Conservation (phyloP, 2,797 vertebrate genomes). For the Chaunax sp. region DNA sequence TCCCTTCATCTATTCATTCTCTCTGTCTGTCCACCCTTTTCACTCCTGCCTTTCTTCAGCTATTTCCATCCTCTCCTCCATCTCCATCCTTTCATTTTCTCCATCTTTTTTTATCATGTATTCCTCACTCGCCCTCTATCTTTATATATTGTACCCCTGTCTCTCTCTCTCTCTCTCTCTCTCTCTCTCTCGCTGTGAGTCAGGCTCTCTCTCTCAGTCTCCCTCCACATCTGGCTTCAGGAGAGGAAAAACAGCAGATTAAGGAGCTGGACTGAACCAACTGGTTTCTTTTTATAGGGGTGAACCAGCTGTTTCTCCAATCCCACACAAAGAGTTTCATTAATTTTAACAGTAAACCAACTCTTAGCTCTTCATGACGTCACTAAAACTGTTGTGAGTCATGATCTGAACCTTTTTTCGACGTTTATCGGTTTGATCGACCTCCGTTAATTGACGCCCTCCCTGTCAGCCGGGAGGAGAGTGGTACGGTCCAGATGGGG, state of each 20-base stretch:
- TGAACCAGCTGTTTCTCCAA: rapidly evolving
- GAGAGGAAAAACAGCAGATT: slow-evolving; percentile 71
- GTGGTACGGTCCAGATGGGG: slow-evolving; percentile 66
- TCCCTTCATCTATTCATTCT: not conserved
- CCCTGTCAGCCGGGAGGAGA: no score
- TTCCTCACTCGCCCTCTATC: not conserved
- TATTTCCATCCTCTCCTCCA: not conserved
- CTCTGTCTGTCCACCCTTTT: no score
- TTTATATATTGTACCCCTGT: slow-evolving; percentile 3
- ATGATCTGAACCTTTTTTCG: no score
- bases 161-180: slow-evolving; percentile 8
- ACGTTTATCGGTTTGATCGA: rapidly evolving
- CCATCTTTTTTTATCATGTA: not conserved
- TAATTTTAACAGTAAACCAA: rapidly evolving
- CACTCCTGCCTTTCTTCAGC: not conserved
- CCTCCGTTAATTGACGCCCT: not conserved
- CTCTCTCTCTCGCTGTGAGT: slow-evolving; percentile 4
- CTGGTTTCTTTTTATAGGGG: rapidly evolving
- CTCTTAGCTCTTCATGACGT: rapidly evolving
- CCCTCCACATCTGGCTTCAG: slow-evolving; percentile 69
- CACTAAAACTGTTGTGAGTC: no score
- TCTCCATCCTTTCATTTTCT: not conserved
- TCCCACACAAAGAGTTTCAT: no score
- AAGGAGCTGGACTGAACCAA: slow-evolving; percentile 54
- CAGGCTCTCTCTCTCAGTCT: slow-evolving; percentile 15